Percentiles rank a stretch among this genome's conserved stretches.
phyloP scores from a whole-genome alignment of 2,888 invertebrate genomes.

The Smittia aterrima region DNA sequence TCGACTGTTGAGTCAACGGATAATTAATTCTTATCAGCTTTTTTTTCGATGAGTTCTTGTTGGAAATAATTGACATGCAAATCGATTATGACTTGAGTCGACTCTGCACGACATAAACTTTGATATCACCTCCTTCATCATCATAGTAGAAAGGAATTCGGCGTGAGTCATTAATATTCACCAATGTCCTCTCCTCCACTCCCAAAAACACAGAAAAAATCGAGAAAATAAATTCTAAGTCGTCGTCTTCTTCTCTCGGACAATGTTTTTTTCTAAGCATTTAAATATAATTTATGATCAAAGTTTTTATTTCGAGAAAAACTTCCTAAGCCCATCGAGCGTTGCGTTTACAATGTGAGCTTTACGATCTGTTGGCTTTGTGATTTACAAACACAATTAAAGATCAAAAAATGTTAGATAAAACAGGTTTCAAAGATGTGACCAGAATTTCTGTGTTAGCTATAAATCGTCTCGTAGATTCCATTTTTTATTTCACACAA shows the following conservation, averaged over 20 bases:
- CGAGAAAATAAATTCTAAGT: not conserved
- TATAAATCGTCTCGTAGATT: not conserved
- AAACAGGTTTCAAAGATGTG: not conserved
- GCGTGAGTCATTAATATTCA: not conserved
- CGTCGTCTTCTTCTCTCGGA: not conserved
- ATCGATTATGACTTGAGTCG: too few relatives aligned
- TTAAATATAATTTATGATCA: not conserved
- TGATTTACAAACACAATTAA: constrained; percentile 11
- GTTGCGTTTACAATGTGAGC: not conserved
- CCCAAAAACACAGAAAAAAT: not conserved
- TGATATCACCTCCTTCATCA: not conserved
- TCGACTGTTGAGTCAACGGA: not conserved
- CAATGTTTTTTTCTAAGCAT: not conserved
- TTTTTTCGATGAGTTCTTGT: not conserved
- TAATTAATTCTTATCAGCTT: not conserved
- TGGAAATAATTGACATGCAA: too few relatives aligned
- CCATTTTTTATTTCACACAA: not conserved
- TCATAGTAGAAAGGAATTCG: not conserved
- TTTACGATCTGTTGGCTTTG: not conserved
- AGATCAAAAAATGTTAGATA: not conserved
- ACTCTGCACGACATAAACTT: not conserved
- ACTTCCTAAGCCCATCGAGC: not conserved
- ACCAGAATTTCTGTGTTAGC: not conserved
- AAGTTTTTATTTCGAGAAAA: not conserved
- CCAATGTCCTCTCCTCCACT: not conserved